Conservation (phyloP, 1,140 invertebrate species). For the Pachypeltis micranthus region DNA sequence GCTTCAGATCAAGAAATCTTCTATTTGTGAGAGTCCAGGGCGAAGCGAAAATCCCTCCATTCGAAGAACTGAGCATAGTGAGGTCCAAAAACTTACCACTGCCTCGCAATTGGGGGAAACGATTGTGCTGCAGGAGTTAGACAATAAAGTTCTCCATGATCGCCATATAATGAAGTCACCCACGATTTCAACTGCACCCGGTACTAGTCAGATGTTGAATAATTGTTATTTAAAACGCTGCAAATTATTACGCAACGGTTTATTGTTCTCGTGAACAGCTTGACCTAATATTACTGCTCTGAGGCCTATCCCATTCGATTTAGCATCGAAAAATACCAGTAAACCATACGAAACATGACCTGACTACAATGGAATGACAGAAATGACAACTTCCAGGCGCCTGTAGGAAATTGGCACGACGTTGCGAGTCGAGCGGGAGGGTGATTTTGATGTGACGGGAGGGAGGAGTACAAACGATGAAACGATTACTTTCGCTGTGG, state of each 20-base stretch:
- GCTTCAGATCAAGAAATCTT: background rate
- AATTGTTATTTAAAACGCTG: background rate
- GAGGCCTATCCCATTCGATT: no score
- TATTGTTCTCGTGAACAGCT: no score
- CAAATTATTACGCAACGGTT: no score
- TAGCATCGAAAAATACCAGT: no score
- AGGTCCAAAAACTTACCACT: background rate
- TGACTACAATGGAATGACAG: background rate
- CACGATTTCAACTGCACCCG: background rate
- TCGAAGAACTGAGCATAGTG: background rate
- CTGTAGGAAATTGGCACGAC: no score
- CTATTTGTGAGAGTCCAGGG: background rate
- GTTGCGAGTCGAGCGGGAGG: no score
- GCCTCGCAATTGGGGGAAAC: background rate
- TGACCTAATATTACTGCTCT: no score
- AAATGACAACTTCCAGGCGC: no score
- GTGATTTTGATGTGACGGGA: no score
- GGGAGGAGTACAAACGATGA: no score
- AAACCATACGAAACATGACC: background rate
- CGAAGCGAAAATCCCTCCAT: background rate
- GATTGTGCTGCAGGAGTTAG: background rate
- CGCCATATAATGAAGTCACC: background rate
- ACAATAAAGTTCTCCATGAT: background rate
- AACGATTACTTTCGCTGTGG: no score
- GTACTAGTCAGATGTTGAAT: background rate